These are phyloP conservation scores for Buphagus erythrorhynchus DNA, from an alignment of 2,797 vertebrate genomes.

Conservation along the genomic window DNA sequence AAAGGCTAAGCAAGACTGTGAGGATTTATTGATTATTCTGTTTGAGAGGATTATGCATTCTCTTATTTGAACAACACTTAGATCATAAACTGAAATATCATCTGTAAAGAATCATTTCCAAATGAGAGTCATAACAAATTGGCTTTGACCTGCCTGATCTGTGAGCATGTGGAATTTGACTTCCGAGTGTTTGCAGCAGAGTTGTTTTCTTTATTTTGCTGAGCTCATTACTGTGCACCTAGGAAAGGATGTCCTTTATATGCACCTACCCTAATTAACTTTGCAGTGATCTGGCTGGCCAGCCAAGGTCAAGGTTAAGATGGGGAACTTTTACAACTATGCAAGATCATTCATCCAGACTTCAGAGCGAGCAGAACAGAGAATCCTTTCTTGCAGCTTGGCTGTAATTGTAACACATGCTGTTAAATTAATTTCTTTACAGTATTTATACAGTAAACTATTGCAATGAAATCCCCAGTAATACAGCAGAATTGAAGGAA, in stretches of 20 bases:
- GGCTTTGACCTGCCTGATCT: background rate
- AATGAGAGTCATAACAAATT: background rate
- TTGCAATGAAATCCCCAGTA: background rate
- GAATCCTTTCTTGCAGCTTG: background rate
- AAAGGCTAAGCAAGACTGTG: background rate
- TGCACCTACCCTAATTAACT: rapidly evolving
- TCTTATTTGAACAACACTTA: background rate
- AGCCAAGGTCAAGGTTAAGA: background rate
- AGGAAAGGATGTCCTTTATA: background rate
- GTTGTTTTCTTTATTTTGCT: constrained; percentile 9
- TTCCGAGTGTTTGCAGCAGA: background rate
- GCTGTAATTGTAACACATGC: background rate
- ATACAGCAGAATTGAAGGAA: background rate
- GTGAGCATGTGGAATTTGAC: background rate
- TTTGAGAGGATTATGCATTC: background rate
- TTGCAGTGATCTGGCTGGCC: background rate
- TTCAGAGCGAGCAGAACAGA: background rate
- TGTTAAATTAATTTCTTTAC: background rate
- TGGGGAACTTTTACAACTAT: background rate
- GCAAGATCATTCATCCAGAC: background rate
- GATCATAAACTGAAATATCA: background rate
- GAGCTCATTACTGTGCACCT: background rate
- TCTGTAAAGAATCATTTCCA: background rate
- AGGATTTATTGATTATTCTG: background rate
- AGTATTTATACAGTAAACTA: background rate